Conservation (phyloP, 2,888 invertebrate species). For the Choristoneura rosaceana region DNA sequence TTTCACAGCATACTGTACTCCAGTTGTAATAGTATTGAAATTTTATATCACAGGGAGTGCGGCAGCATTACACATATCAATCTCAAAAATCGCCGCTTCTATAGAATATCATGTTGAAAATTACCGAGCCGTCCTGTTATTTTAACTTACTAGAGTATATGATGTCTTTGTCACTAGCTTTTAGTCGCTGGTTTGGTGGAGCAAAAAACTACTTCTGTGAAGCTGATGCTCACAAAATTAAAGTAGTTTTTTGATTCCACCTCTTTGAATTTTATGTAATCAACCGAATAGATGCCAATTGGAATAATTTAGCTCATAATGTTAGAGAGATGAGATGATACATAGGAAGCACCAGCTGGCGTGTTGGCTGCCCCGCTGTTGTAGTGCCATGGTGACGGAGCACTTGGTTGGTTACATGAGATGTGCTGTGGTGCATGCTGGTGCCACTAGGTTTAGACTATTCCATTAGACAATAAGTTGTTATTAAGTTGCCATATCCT, state of each 20-base stretch:
- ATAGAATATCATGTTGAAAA: slow-evolving; percentile 57
- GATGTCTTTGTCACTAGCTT: slow-evolving; percentile 36
- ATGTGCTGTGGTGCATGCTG: slow-evolving; percentile 35
- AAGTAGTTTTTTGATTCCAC: slow-evolving; percentile 31
- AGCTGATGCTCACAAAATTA: background rate
- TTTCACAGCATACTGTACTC: background rate
- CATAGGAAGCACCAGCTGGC: background rate
- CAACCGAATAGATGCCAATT: slow-evolving; percentile 35
- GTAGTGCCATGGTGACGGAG: background rate
- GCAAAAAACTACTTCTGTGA: slow-evolving; percentile 8
- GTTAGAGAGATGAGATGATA: background rate
- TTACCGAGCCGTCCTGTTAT: slow-evolving; percentile 75
- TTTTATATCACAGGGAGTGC: slow-evolving; percentile 38
- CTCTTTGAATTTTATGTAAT: slow-evolving; percentile 26
- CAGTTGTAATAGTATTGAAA: background rate
- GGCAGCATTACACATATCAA: slow-evolving; percentile 70
- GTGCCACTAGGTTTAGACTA: slow-evolving; percentile 60
- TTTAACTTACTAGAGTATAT: slow-evolving; percentile 54
- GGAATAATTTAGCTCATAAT: slow-evolving; percentile 27
- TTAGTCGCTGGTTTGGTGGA: slow-evolving; percentile 23
- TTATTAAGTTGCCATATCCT: slow-evolving; percentile 84
- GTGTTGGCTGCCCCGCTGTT: background rate
- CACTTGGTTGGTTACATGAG: slow-evolving; percentile 34
- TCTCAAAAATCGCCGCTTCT: slow-evolving; percentile 59
- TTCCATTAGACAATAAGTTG: slow-evolving; percentile 85